Evolutionary conservation across 2,888 invertebrate genomes (phyloP).

Genomic region (Apotomis turbidana): DNA sequence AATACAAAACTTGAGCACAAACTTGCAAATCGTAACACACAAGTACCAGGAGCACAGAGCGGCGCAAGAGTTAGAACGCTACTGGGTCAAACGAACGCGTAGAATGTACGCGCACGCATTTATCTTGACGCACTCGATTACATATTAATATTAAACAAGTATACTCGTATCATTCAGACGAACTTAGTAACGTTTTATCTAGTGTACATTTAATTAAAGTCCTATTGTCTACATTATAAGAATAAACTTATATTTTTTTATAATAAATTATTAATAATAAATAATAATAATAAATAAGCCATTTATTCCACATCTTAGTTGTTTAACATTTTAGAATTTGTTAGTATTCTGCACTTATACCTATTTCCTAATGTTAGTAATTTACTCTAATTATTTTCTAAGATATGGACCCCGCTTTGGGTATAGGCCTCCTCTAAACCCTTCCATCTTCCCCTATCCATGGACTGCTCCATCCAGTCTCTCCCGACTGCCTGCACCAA

Average conservation of each 20-base stretch:
- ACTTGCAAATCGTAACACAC: slow-evolving; percentile 39
- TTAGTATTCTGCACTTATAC: too few relatives aligned
- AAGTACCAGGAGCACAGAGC: slow-evolving; percentile 54
- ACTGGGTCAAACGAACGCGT: slow-evolving; percentile 53
- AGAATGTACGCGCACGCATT: slow-evolving; percentile 48
- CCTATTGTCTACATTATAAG: not conserved
- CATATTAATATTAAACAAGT: not conserved
- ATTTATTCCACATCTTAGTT: too few relatives aligned
- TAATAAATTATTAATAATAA: too few relatives aligned
- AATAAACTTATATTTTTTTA: not conserved
- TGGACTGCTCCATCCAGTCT: too few relatives aligned
- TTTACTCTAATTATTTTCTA: too few relatives aligned
- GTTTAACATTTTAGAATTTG: too few relatives aligned
- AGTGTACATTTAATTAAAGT: not conserved
- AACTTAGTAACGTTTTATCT: not conserved
- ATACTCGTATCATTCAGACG: not conserved
- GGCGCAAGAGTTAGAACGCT: slow-evolving; percentile 49
- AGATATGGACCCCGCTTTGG: too few relatives aligned
- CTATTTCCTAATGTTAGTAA: too few relatives aligned
- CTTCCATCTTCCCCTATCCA: too few relatives aligned
- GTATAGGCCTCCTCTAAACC: too few relatives aligned
- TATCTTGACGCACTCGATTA: slow-evolving; percentile 21
- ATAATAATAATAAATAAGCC: too few relatives aligned
- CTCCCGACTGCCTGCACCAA: too few relatives aligned
- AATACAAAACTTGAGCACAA: slow-evolving; percentile 24